These are phyloP conservation scores for Megamerina dolium DNA, from an alignment of 2,888 invertebrate species.

Conservation along the genomic window DNA sequence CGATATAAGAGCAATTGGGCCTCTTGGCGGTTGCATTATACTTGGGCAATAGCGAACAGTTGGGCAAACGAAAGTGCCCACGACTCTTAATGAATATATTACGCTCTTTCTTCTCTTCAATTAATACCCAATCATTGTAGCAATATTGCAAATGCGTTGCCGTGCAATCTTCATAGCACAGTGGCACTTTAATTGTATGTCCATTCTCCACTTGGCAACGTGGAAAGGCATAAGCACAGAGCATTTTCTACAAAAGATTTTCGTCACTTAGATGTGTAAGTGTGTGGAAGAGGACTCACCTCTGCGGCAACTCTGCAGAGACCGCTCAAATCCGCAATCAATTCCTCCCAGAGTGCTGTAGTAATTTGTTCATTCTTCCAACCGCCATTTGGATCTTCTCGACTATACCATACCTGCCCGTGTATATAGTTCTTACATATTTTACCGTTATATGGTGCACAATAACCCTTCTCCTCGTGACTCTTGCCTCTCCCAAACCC, in stretches of 20 bases:
- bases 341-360: slow-evolving; percentile 76
- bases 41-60: slow-evolving; percentile 74
- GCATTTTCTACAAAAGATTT: slow-evolving; percentile 57
- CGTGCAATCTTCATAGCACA: slow-evolving; percentile 90
- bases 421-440: slow-evolving; percentile 65
- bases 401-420: slow-evolving; percentile 72
- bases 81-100: slow-evolving; percentile 72
- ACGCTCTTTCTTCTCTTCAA: slow-evolving; percentile 79
- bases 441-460: slow-evolving; percentile 81
- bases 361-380: slow-evolving; percentile 82
- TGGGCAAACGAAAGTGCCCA: slow-evolving; percentile 82
- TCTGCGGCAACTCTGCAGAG: slow-evolving; percentile 84
- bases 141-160: slow-evolving; percentile 88
- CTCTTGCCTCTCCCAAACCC: slow-evolving; percentile 11
- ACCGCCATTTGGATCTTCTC: slow-evolving; percentile 57
- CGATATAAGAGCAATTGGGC: slow-evolving; percentile 74
- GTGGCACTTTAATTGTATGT: slow-evolving; percentile 64
- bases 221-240: slow-evolving; percentile 91
- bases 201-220: slow-evolving; percentile 66
- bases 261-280: background rate
- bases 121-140: slow-evolving; percentile 86
- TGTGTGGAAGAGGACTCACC: slow-evolving; percentile 44
- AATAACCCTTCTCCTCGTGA: slow-evolving; percentile 58
- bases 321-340: slow-evolving; percentile 71
- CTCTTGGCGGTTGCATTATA: slow-evolving; percentile 58